phyloP scores from a whole-genome alignment of 2,888 invertebrate species.

The Dyspetes luteomarginatus region DNA sequence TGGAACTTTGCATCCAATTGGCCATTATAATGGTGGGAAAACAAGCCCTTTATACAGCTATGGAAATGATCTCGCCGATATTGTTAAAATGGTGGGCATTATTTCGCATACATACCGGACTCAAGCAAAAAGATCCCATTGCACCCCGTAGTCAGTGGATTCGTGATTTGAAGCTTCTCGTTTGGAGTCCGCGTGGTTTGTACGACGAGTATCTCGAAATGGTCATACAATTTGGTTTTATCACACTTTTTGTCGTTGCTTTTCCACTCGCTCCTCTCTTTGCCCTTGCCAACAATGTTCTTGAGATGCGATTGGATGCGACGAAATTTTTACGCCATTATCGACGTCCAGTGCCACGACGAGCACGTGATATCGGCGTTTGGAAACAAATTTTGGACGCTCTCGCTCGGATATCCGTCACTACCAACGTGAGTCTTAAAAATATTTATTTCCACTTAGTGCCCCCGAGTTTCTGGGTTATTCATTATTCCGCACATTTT shows the following conservation, averaged over 20 bases:
- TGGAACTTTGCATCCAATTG: conserved; percentile 93
- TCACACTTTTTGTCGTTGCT: conserved; percentile 93
- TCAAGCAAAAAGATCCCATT: conserved; percentile 78
- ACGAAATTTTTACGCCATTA: conserved; percentile 91
- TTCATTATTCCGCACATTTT: too few relatives aligned
- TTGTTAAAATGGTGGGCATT: conserved; percentile 85
- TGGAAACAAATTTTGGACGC: conserved; percentile 91
- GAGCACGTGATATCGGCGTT: conserved; percentile 91
- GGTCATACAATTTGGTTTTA: conserved; percentile 94
- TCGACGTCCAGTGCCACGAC: conserved; percentile 89
- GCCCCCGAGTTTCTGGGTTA: conserved; percentile 13
- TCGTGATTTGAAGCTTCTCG: conserved; percentile 86
- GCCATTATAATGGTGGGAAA: conserved; percentile 95
- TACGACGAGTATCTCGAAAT: conserved; percentile 94
- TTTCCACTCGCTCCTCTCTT: conserved; percentile 94
- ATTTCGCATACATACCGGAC: conserved; percentile 79
- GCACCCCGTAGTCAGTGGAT: conserved; percentile 85
- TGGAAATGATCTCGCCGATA: conserved; percentile 91
- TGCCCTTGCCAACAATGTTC: conserved; percentile 91
- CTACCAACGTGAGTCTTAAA: conserved; percentile 88
- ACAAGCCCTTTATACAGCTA: conserved; percentile 90
- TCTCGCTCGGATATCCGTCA: conserved; percentile 90
- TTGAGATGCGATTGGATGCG: conserved; percentile 93
- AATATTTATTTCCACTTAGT: conserved; percentile 10
- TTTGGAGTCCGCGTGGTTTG: conserved; percentile 87